A percentile compares a stretch with the other conserved stretches of the same genome.
These are phyloP conservation scores for Poeciliopsis paucimaculata DNA, from an alignment of 2,797 vertebrate species.

Conservation along the genomic window DNA sequence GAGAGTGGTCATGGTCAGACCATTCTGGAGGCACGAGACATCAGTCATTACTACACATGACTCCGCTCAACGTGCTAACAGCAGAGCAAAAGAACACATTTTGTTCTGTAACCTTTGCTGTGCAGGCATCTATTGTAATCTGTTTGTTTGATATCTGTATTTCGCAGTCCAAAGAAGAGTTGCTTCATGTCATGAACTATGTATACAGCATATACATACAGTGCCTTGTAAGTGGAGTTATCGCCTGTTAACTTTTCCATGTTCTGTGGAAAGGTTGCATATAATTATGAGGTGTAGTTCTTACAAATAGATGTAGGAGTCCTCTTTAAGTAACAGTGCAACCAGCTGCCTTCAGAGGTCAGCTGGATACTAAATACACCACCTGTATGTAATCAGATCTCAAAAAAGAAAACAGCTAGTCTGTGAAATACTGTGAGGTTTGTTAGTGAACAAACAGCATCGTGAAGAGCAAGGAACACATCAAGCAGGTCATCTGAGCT, in stretches of 20 bases:
- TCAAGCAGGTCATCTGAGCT: neutral
- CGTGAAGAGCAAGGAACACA: neutral
- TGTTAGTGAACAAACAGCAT: neutral
- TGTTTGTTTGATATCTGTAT: slow-evolving; percentile 2
- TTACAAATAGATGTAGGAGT: too few relatives aligned
- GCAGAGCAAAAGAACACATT: slow-evolving; percentile 15
- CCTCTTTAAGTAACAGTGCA: neutral
- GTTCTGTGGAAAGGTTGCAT: too few relatives aligned
- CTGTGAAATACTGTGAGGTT: neutral
- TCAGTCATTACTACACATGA: slow-evolving; percentile 54
- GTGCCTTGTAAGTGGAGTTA: too few relatives aligned
- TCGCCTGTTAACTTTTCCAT: too few relatives aligned
- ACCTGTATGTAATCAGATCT: neutral
- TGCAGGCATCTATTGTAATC: neutral
- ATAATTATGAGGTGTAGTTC: too few relatives aligned
- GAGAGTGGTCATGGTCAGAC: slow-evolving; percentile 70
- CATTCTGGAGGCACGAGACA: slow-evolving; percentile 53
- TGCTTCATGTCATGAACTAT: neutral
- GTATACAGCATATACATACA: too few relatives aligned
- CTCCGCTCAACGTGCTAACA: slow-evolving; percentile 28
- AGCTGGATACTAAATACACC: neutral
- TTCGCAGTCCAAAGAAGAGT: neutral
- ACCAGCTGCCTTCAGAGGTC: neutral
- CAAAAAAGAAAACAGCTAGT: neutral
- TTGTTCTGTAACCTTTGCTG: slow-evolving; percentile 2